phyloP scores from a whole-genome alignment of 2,888 invertebrate genomes.

The Drosophila longiperda region DNA sequence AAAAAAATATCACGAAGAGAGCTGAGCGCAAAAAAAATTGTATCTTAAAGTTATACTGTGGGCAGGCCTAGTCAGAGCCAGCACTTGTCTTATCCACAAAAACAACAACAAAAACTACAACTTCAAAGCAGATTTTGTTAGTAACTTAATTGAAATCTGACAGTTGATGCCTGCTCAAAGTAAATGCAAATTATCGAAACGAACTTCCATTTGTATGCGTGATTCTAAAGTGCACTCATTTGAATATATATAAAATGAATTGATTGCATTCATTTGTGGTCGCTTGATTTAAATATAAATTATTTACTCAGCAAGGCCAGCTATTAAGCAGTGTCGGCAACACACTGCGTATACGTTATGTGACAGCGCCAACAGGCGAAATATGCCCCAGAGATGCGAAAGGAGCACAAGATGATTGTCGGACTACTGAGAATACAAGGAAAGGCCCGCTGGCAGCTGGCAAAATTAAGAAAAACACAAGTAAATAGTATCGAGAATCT shows the following conservation, averaged over 20 bases:
- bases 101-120: conserved; percentile 19
- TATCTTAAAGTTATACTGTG: conserved; percentile 34
- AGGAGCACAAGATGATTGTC: conserved; percentile 26
- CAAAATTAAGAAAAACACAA: conserved; percentile 31
- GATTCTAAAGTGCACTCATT: conserved; percentile 7
- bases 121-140: conserved; percentile 63
- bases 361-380: conserved; percentile 34
- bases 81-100: conserved; percentile 10
- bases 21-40: conserved; percentile 20
- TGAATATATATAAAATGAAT: conserved; percentile 20
- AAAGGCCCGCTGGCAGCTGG: conserved; percentile 22
- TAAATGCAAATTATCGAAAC: conserved; percentile 6
- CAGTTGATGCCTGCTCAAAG: not conserved
- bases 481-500: not conserved
- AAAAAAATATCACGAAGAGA: conserved; percentile 41
- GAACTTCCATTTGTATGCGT: conserved; percentile 12
- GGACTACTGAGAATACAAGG: not conserved
- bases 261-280: conserved; percentile 23
- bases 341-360: conserved; percentile 29
- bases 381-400: conserved; percentile 45
- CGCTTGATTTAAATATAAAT: conserved; percentile 31
- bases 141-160: conserved; percentile 55
- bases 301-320: conserved; percentile 7
- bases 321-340: not conserved
- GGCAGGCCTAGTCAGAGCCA: conserved; percentile 11